Percentiles rank a stretch among this genome's conserved stretches.
These are phyloP conservation scores for Cardiocondyla obscurior DNA, from an alignment of 1,140 invertebrate species.

Conservation along the genomic window DNA sequence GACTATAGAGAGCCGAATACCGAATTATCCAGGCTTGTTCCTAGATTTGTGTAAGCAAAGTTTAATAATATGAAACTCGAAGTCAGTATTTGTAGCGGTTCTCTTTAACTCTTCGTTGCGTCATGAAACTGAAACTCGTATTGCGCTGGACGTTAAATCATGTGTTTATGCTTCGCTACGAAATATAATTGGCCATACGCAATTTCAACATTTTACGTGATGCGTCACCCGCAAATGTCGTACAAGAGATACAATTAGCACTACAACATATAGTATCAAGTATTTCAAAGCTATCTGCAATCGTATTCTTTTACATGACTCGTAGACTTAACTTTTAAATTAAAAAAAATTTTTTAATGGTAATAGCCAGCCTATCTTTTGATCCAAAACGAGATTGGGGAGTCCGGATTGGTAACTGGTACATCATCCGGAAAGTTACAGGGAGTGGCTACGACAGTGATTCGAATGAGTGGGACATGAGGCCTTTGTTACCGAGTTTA, in stretches of 20 bases:
- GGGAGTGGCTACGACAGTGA: background rate
- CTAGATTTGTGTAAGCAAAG: slow-evolving; percentile 71
- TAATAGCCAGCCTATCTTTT: slow-evolving; percentile 68
- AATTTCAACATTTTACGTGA: slow-evolving; percentile 20
- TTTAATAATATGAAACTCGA: background rate
- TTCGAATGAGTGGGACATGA: slow-evolving; percentile 30
- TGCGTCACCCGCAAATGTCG: slow-evolving; percentile 20
- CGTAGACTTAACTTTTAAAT: background rate
- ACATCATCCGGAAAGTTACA: slow-evolving; percentile 70
- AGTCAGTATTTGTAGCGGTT: background rate
- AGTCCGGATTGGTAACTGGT: slow-evolving; percentile 76
- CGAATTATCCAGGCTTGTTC: slow-evolving; percentile 51
- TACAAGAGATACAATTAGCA: background rate
- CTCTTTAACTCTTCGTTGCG: background rate
- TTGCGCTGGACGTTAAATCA: background rate
- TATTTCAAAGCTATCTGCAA: background rate
- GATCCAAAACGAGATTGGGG: slow-evolving; percentile 75
- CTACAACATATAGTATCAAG: background rate
- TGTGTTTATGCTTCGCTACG: slow-evolving; percentile 37
- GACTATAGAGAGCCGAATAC: slow-evolving; percentile 25
- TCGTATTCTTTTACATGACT: background rate
- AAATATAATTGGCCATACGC: slow-evolving; percentile 8
- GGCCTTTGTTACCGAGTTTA: background rate
- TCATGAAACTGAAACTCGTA: background rate
- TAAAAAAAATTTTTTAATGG: slow-evolving; percentile 24